Conservation (phyloP, 30 jellyfish, hydroid and myxozoan genomes). For the Aurelia coerulea region DNA sequence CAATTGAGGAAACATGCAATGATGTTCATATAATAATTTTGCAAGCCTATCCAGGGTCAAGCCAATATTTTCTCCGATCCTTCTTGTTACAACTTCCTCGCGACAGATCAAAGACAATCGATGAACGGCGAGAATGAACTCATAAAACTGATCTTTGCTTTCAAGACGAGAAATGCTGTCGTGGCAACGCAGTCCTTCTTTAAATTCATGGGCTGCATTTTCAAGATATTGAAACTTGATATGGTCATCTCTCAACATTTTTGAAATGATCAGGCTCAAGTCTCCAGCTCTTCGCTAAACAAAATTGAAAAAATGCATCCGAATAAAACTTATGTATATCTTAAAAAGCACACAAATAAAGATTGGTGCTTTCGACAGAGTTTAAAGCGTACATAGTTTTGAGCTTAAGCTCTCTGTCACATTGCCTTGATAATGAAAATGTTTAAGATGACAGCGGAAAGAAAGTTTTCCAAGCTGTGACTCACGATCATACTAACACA, state of each 20-base stretch:
- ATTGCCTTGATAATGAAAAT: too few species aligned
- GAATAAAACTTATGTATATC: too few species aligned
- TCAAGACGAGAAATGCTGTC: constrained; percentile 65
- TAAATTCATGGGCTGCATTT: constrained; percentile 62
- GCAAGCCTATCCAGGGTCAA: constrained; percentile 39
- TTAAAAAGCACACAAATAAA: too few species aligned
- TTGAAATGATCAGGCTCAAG: constrained; percentile 32
- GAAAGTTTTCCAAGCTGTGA: too few species aligned
- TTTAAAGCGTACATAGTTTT: too few species aligned
- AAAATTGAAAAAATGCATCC: too few species aligned
- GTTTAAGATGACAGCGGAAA: too few species aligned
- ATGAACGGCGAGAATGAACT: constrained; percentile 47
- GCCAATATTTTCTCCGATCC: constrained; percentile 40
- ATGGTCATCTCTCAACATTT: constrained; percentile 18
- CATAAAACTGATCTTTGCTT: constrained; percentile 63
- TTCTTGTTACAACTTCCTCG: constrained; percentile 24
- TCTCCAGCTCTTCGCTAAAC: constrained; percentile 68
- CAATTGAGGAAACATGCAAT: constrained; percentile 53
- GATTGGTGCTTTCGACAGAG: too few species aligned
- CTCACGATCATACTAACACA: too few species aligned
- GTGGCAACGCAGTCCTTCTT: constrained; percentile 68
- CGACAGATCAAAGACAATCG: constrained; percentile 37
- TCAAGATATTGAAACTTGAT: constrained; percentile 31
- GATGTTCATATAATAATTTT: constrained; percentile 47
- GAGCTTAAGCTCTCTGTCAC: too few species aligned